Conservation (phyloP, 64 coral and sea anemone genomes). For the Montipora cactus region DNA sequence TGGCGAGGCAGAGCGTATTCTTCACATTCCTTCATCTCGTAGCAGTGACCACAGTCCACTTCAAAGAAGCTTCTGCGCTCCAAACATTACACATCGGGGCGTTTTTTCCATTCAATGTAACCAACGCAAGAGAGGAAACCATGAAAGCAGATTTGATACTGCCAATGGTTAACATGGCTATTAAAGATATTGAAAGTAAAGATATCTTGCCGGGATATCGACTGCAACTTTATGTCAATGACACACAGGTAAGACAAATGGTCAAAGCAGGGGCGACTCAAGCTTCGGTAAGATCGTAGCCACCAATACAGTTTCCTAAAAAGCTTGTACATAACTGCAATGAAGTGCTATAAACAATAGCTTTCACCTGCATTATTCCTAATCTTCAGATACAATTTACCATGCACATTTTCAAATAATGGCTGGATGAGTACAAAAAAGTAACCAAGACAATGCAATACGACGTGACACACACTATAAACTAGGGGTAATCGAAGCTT, state of each 20-base stretch:
- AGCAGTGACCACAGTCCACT: not conserved
- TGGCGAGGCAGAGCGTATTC: not conserved
- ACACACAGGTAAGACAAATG: constrained; percentile 62
- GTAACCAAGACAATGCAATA: no score
- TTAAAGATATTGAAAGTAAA: constrained; percentile 66
- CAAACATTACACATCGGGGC: constrained; percentile 64
- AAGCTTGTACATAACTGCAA: no score
- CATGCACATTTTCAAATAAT: no score
- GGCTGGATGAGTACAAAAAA: no score
- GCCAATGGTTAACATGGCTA: constrained; percentile 49
- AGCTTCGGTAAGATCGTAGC: not conserved
- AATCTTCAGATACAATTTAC: no score
- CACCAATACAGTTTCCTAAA: no score
- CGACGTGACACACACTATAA: no score
- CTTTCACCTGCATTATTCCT: no score
- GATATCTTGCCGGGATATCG: constrained; percentile 64
- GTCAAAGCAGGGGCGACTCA: not conserved
- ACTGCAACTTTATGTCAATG: constrained; percentile 73
- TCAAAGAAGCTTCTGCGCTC: not conserved
- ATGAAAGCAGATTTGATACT: constrained; percentile 26
- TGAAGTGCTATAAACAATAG: no score
- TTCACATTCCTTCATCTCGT: constrained; percentile 53
- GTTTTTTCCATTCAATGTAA: constrained; percentile 53
- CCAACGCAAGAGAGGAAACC: not conserved
- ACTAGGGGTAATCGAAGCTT: no score